Percentiles rank a stretch among this genome's conserved stretches.
These are phyloP conservation scores for Gymnobelideus leadbeateri DNA, from an alignment of 2,113 vertebrate genomes.

Conservation along the genomic window DNA sequence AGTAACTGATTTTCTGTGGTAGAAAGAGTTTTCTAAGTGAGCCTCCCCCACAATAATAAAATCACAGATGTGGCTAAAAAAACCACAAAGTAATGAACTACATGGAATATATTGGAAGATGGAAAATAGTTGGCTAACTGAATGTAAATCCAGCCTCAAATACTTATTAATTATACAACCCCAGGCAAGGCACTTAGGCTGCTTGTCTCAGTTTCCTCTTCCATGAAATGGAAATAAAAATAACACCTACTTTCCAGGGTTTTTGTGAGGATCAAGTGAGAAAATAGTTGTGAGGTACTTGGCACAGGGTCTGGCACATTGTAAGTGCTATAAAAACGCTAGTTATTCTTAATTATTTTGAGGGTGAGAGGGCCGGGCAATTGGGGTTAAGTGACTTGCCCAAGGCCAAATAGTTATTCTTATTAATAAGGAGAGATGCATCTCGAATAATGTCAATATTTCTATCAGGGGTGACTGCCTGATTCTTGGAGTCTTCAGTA, in stretches of 20 bases:
- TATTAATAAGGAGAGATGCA: background rate
- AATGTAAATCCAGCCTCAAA: background rate
- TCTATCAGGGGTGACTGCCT: too few species aligned
- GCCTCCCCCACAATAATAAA: background rate
- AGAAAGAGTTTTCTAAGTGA: background rate
- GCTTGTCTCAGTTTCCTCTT: background rate
- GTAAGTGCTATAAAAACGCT: background rate
- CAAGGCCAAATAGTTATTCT: too few species aligned
- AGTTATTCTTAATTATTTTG: too few species aligned
- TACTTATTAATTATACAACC: background rate
- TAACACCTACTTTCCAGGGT: background rate
- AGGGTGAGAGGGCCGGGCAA: too few species aligned
- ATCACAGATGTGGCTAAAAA: background rate
- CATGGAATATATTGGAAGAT: background rate
- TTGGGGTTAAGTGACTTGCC: too few species aligned
- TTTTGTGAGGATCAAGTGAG: background rate
- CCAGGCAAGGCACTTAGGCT: background rate
- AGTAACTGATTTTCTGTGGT: background rate
- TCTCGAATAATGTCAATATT: background rate
- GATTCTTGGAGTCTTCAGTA: background rate
- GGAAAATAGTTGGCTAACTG: background rate
- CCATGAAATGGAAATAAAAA: background rate
- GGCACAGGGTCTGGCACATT: too few species aligned
- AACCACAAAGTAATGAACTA: background rate
- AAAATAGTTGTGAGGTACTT: background rate